Percentiles rank a stretch among this genome's conserved stretches.
phyloP scores from a whole-genome alignment of 2,797 vertebrate genomes.

The Mormyrus proboscirostris region DNA sequence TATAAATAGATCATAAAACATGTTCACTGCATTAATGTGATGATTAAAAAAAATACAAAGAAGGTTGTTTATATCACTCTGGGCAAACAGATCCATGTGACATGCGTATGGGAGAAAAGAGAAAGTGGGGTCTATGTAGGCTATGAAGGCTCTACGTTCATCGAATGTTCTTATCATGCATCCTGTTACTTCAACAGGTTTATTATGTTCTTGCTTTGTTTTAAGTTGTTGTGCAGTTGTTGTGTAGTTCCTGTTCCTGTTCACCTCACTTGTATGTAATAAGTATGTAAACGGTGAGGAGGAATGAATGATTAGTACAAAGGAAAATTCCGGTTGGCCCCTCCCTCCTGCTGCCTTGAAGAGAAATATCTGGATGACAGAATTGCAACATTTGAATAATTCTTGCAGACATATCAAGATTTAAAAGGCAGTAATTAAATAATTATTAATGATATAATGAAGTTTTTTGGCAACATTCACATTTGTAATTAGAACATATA shows the following conservation, averaged over 20 bases:
- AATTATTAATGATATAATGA: not conserved
- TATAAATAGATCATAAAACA: slow-evolving; percentile 3
- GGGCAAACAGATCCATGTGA: not conserved
- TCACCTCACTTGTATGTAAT: not conserved
- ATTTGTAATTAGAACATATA: not conserved
- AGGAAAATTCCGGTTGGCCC: not conserved
- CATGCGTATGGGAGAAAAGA: not conserved
- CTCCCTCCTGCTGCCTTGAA: not conserved
- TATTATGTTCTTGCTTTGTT: not conserved
- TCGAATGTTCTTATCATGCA: not conserved
- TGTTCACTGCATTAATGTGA: not conserved
- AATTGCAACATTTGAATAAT: not conserved
- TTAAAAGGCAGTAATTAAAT: not conserved
- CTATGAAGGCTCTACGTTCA: not conserved
- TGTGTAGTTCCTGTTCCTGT: not conserved
- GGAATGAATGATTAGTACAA: not conserved
- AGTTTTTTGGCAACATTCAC: not conserved
- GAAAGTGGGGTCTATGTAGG: not conserved
- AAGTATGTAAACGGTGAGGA: not conserved
- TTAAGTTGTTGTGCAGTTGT: not conserved
- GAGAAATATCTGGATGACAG: not conserved
- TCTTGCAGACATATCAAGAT: not conserved
- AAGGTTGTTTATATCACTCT: not conserved
- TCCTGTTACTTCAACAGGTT: not conserved
- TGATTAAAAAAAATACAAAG: not conserved